Evolutionary conservation across 2,113 vertebrate genomes (phyloP).

Genomic region (Jaculus jaculus): DNA sequence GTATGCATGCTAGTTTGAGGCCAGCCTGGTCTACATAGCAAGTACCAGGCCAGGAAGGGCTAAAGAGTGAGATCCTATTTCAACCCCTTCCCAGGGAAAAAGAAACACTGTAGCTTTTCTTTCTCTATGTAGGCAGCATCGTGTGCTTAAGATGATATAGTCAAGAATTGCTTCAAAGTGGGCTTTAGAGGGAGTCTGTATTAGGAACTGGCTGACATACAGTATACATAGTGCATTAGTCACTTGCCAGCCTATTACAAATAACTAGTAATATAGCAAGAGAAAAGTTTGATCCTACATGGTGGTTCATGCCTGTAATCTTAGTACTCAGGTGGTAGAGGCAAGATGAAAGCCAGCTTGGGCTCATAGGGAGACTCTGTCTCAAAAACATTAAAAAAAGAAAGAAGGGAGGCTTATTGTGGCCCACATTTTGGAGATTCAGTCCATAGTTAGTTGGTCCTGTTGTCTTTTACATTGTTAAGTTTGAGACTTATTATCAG

Average conservation of each 20-base stretch:
- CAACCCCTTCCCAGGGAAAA: too few species aligned
- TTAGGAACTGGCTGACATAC: not conserved
- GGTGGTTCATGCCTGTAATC: too few species aligned
- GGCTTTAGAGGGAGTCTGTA: not conserved
- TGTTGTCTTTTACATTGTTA: not conserved
- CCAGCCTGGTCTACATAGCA: too few species aligned
- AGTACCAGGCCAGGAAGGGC: too few species aligned
- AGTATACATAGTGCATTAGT: not conserved
- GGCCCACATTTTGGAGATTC: not conserved
- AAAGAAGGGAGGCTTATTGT: not conserved
- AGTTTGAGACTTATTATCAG: not conserved
- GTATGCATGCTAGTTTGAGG: too few species aligned
- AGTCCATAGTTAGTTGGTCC: not conserved
- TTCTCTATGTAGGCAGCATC: not conserved
- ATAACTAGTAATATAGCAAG: not conserved
- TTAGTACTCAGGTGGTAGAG: not conserved
- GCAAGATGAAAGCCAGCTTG: not conserved
- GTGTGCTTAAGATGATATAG: rapidly evolving
- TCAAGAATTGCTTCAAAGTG: not conserved
- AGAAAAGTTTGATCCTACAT: not conserved
- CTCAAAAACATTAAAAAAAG: too few species aligned
- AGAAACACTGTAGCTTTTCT: not conserved
- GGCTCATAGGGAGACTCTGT: not conserved
- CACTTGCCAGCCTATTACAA: not conserved
- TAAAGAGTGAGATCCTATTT: too few species aligned